Base-by-base conservation (phyloP, 2,888 invertebrate species). In the Drosophila pseudotalamancana region DNA sequence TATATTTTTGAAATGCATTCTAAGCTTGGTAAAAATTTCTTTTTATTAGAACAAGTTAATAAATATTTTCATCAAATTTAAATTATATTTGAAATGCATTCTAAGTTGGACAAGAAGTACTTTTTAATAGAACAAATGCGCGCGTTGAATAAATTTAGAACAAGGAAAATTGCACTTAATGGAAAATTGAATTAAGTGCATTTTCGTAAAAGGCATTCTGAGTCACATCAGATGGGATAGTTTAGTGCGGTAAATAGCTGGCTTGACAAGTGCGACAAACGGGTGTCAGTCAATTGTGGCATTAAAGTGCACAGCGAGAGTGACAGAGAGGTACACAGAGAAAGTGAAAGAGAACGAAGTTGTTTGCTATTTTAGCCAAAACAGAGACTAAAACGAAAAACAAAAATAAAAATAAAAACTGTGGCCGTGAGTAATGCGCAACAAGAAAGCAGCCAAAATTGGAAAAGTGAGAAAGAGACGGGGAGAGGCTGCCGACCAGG, bases 181-280 rank as follows among this genome's bases (percentile, higher is more conserved):
- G 19, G 19, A 50, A 50, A 50, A 42, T 19, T 50, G 29, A 14
- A 29, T 43, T 19, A 42, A 50, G 11, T 42, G 19, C 11, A 29
- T 51, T 62, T 62, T 27, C 25, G n/a, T 18, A 29, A 29, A 27
- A 34, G 19, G 27, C 21, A 23, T 14, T 9, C 19, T 69, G 69
- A 69, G 60, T 69, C 75, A 62, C 43, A 37, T n/a, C 23, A 39
- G 35, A 31, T 25, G 43, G 31, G 63, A 45, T 46, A 42, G 49
- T 50, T 53, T 69, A 32, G 31, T 61, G 54, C 9, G 32, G 46
- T 27, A 46, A 49, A 61, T 45, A 62, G 66, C 66, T 63, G 55
- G 54, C 43, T 40, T 62, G 81, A 62, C 77, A 87, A 78, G 62
- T 59, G 80, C 83, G 49, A 61, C 85, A 54, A 71, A 80, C 74